These are phyloP conservation scores for Limnephilus lunatus DNA, from an alignment of 2,888 invertebrate genomes.

Conservation along the genomic window DNA sequence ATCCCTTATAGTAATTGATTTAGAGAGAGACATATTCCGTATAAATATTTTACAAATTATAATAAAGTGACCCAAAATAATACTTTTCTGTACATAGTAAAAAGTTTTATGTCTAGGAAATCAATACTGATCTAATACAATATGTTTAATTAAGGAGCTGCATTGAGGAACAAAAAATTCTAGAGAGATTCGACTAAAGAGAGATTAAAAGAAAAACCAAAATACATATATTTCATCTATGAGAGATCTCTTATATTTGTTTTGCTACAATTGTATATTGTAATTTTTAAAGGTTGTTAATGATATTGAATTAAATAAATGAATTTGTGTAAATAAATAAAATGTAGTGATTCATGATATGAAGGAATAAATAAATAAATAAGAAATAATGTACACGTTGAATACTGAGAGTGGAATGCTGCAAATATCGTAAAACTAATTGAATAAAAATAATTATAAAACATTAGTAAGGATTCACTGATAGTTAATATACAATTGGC, in stretches of 20 bases:
- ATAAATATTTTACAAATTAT: constrained; percentile 38
- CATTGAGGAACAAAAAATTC: background rate
- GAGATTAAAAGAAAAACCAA: background rate
- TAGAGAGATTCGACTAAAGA: background rate
- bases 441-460: constrained; percentile 1
- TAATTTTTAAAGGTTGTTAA: background rate
- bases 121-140: background rate
- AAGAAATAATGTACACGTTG: constrained; percentile 46
- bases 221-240: background rate
- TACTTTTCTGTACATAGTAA: constrained; percentile 22
- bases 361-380: constrained; percentile 50
- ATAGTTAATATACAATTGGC: constrained; percentile 30
- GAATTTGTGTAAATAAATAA: constrained; percentile 50
- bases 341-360: constrained; percentile 41
- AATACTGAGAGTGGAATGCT: constrained; percentile 56
- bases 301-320: background rate
- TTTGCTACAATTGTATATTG: background rate
- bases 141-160: background rate
- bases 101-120: background rate
- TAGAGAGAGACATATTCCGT: constrained; percentile 15
- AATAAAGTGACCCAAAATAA: constrained; percentile 29
- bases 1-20: constrained; percentile 35
- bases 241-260: background rate
- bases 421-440: constrained; percentile 46
- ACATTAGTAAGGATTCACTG: constrained; percentile 34